Conservation (phyloP, 2,888 invertebrate species). For the Bembecia ichneumoniformis region DNA sequence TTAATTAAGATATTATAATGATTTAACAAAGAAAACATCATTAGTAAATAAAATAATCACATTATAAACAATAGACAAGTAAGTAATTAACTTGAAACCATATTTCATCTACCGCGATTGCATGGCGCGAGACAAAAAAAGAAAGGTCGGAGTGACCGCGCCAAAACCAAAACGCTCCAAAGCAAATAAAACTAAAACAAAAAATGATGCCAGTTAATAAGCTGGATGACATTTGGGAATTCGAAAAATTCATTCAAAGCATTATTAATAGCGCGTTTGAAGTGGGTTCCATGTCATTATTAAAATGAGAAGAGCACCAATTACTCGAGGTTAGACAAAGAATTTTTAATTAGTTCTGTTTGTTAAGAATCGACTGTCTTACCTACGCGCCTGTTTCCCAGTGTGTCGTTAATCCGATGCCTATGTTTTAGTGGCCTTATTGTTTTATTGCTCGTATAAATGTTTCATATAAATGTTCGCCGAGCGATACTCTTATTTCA, state of each 20-base stretch:
- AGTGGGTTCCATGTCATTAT: constrained; percentile 47
- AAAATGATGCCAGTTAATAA: constrained; percentile 70
- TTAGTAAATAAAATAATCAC: no score
- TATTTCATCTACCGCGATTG: constrained; percentile 62
- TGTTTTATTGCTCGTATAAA: constrained; percentile 33
- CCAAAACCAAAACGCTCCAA: constrained; percentile 68
- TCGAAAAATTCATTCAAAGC: constrained; percentile 65
- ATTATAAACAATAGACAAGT: constrained; percentile 13
- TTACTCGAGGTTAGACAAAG: constrained; percentile 6
- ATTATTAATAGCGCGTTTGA: constrained; percentile 65
- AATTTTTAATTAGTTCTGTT: constrained; percentile 9
- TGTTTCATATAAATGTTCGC: constrained; percentile 30
- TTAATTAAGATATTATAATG: no score
- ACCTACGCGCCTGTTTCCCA: background rate
- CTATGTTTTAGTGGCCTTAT: constrained; percentile 26
- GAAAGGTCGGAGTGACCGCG: constrained; percentile 63
- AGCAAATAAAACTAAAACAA: constrained; percentile 66
- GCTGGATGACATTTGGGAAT: constrained; percentile 72
- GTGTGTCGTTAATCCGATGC: constrained; percentile 26
- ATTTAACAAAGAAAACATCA: no score
- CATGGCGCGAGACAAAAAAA: constrained; percentile 65
- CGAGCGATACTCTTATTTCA: constrained; percentile 36
- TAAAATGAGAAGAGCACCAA: constrained; percentile 47
- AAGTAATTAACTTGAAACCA: constrained; percentile 69
- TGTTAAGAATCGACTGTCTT: background rate